phyloP scores from a whole-genome alignment of 2,797 vertebrate species.

The Geotrypetes seraphini region DNA sequence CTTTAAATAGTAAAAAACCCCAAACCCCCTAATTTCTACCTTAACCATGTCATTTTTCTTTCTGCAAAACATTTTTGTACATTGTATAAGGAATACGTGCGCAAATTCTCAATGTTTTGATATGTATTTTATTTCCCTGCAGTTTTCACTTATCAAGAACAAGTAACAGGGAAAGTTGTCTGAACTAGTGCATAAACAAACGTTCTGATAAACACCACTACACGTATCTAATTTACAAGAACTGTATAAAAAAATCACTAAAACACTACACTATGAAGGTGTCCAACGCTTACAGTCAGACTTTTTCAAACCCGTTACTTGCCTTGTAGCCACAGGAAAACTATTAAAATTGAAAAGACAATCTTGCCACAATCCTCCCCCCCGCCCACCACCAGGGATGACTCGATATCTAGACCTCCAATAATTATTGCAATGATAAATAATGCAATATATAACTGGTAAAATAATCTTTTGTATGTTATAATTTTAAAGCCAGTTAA shows the following conservation, averaged over 20 bases:
- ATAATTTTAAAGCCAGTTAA: slow-evolving; percentile 65
- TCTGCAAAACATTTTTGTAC: slow-evolving; percentile 24
- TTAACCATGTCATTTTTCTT: too few relatives aligned
- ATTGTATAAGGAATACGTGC: slow-evolving; percentile 53
- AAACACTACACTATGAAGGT: slow-evolving; percentile 69
- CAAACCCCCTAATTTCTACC: too few relatives aligned
- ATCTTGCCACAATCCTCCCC: slow-evolving; percentile 60
- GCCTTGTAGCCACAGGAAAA: slow-evolving; percentile 75
- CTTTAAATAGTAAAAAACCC: too few relatives aligned
- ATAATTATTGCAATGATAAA: slow-evolving; percentile 70
- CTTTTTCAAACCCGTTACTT: slow-evolving; percentile 80
- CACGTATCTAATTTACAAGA: slow-evolving; percentile 72
- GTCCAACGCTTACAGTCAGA: slow-evolving; percentile 73
- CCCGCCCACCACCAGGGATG: slow-evolving; percentile 56
- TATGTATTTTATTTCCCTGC: slow-evolving; percentile 84
- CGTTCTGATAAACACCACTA: slow-evolving; percentile 70
- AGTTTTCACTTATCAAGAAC: slow-evolving; percentile 81
- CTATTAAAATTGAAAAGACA: slow-evolving; percentile 66
- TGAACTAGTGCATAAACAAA: slow-evolving; percentile 78
- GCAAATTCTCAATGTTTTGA: slow-evolving; percentile 59
- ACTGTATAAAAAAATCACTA: slow-evolving; percentile 78
- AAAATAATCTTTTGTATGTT: slow-evolving; percentile 65
- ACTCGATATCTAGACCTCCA: slow-evolving; percentile 64
- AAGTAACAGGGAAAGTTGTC: slow-evolving; percentile 86
- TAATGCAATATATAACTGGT: slow-evolving; percentile 71